Percentiles rank a stretch among this genome's conserved stretches.
Evolutionary conservation across 2,888 invertebrate genomes (phyloP).

Genomic region (Philereme transversata): DNA sequence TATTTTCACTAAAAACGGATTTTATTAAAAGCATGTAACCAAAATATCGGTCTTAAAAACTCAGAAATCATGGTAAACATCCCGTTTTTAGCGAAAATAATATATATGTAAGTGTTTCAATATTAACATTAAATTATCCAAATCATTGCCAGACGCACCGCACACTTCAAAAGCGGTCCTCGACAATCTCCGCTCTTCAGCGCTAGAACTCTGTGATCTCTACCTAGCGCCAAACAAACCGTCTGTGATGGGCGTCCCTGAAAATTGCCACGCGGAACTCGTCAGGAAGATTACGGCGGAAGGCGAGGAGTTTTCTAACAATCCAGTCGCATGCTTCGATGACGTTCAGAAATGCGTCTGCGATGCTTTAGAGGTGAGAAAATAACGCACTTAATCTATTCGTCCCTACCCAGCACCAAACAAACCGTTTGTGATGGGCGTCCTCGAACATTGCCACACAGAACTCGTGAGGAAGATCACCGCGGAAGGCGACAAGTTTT

Average conservation of each 20-base stretch:
- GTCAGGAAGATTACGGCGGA: constrained; percentile 75
- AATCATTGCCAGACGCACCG: constrained; percentile 54
- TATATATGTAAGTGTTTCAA: too few species aligned
- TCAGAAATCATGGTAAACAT: too few species aligned
- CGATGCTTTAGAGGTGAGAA: constrained; percentile 81
- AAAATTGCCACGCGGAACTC: constrained; percentile 66
- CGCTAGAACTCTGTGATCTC: constrained; percentile 70
- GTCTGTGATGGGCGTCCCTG: constrained; percentile 63
- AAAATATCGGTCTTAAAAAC: too few species aligned
- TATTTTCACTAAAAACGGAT: too few species aligned
- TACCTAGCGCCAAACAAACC: constrained; percentile 68
- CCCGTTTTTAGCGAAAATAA: too few species aligned
- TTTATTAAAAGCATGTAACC: too few species aligned
- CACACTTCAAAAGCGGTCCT: constrained; percentile 71
- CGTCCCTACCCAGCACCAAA: constrained; percentile 11
- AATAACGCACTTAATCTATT: not conserved
- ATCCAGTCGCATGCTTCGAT: constrained; percentile 91
- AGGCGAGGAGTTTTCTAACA: constrained; percentile 71
- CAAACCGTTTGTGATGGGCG: constrained; percentile 61
- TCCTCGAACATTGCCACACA: constrained; percentile 66
- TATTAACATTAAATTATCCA: too few species aligned
- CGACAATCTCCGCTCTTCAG: constrained; percentile 72
- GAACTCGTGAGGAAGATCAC: constrained; percentile 64
- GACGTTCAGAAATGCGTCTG: constrained; percentile 89
- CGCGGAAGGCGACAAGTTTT: constrained; percentile 64